Percentiles rank a stretch among this genome's conserved stretches.
These are phyloP conservation scores for Pogonocichla stellata DNA, from an alignment of 2,113 vertebrate species.

Conservation along the genomic window DNA sequence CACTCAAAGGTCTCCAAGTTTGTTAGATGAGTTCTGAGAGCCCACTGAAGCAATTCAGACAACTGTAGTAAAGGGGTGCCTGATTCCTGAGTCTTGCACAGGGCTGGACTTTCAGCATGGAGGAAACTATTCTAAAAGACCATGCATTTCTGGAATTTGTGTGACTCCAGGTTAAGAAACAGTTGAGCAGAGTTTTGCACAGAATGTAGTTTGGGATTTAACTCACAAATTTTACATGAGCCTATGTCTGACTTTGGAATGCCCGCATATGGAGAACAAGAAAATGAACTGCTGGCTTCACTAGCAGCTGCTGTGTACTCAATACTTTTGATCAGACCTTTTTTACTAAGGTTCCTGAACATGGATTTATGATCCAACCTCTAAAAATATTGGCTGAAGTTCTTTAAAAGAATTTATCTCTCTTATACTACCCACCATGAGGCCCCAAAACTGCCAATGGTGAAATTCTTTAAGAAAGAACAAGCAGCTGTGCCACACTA, in stretches of 20 bases:
- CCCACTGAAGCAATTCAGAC: background rate
- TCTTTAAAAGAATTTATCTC: background rate
- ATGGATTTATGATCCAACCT: background rate
- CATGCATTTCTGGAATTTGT: background rate
- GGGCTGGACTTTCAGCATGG: background rate
- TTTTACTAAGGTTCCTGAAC: background rate
- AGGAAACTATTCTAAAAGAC: background rate
- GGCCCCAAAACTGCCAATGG: background rate
- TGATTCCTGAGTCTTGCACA: background rate
- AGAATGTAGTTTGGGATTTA: background rate
- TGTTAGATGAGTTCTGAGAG: background rate
- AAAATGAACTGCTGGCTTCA: background rate
- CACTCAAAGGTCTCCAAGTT: background rate
- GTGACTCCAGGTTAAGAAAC: background rate
- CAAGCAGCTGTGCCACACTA: background rate
- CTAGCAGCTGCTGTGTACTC: background rate
- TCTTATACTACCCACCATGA: background rate
- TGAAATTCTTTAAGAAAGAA: background rate
- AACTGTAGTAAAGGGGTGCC: background rate
- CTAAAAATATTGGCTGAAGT: constrained; percentile 26
- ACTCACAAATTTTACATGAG: background rate
- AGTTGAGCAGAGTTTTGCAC: background rate
- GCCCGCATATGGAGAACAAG: background rate
- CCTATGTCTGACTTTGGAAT: background rate
- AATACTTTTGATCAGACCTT: constrained; percentile 3